Base-by-base conservation (phyloP, 2,113 vertebrate genomes). In the Hippopotamus amphibius region DNA sequence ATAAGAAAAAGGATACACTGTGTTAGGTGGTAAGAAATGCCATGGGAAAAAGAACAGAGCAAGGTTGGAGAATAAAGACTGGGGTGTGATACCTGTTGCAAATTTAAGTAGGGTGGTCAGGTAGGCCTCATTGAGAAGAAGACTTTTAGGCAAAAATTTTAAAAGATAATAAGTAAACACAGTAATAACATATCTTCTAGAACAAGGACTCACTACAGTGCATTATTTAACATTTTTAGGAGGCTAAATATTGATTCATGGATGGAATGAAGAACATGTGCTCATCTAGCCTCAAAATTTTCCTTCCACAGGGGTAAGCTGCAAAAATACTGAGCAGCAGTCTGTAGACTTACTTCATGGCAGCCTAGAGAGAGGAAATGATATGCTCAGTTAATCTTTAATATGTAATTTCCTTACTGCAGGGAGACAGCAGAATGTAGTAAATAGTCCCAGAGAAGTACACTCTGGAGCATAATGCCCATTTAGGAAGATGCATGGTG, bases 351-450 rank as follows among this genome's bases (percentile, higher is more conserved):
- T 16, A 46, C 22, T 50, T 65, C 55, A 88, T 11, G 30, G 53
- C 59, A 55, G 79, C 87, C 79, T 87, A 65, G 68, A 91, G 17
- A 93, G 71, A 84, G 46, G 46, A 92, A 89, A 92, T 84, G 21
- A 92, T 87, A 80, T 66, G 79, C 81, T 89, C 77, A 89, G 83
- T 93, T 97, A 90, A 95, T 96, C 68, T 97, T 95, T 88, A 95
- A 82, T 89, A 61, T 76, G 90, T 48, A 87, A 95, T 81, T 97
- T 90, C 89, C 95, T 84, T 66, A 80, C 82, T 90, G 16, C 50
- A 80, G 80, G 46, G 72, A 93, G 55, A 86, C 2, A 85, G 33
- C 7, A 81, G 43, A 95, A 76, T 6, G 15, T 6, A 80, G 71
- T 89, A 81, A 90, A 92, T 26, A 86, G 57, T 21, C 33, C 53